These are phyloP conservation scores for Hipparchia semele DNA, from an alignment of 2,888 invertebrate genomes.

Conservation along the genomic window DNA sequence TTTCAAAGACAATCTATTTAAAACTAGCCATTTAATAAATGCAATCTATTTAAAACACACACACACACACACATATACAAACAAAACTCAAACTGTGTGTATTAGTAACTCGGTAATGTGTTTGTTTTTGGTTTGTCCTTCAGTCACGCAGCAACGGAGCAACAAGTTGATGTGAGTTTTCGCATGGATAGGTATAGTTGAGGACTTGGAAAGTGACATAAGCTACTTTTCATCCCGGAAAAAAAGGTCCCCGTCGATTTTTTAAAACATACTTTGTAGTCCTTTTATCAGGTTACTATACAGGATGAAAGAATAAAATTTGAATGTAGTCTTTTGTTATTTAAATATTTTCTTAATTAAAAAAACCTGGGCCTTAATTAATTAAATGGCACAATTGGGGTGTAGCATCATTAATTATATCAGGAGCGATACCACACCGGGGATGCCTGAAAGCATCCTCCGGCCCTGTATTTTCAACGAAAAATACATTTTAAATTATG, in stretches of 20 bases:
- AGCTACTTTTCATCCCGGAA: too few species aligned
- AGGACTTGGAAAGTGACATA: too few species aligned
- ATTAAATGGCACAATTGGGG: slow-evolving; percentile 17
- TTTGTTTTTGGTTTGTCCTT: too few species aligned
- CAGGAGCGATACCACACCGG: slow-evolving; percentile 21
- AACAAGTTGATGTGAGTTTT: too few species aligned
- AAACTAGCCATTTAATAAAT: too few species aligned
- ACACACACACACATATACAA: too few species aligned
- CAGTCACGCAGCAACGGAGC: too few species aligned
- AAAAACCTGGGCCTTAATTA: slow-evolving; percentile 14
- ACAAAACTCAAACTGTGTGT: too few species aligned
- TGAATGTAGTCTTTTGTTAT: not conserved
- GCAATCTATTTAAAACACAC: too few species aligned
- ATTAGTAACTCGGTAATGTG: too few species aligned
- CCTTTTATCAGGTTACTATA: not conserved
- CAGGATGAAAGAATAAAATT: not conserved
- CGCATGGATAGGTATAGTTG: too few species aligned
- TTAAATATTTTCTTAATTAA: slow-evolving; percentile 1
- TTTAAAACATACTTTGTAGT: not conserved
- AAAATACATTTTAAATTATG: slow-evolving; percentile 21
- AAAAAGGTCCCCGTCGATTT: too few species aligned
- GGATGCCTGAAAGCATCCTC: slow-evolving; percentile 19
- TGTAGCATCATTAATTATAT: slow-evolving; percentile 15
- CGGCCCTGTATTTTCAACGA: slow-evolving; percentile 14
- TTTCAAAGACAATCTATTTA: not conserved